A percentile compares a stretch with the other conserved stretches of the same genome.
Evolutionary conservation across 2,797 vertebrate species (phyloP).

Genomic region (Clarias laeviceps): DNA sequence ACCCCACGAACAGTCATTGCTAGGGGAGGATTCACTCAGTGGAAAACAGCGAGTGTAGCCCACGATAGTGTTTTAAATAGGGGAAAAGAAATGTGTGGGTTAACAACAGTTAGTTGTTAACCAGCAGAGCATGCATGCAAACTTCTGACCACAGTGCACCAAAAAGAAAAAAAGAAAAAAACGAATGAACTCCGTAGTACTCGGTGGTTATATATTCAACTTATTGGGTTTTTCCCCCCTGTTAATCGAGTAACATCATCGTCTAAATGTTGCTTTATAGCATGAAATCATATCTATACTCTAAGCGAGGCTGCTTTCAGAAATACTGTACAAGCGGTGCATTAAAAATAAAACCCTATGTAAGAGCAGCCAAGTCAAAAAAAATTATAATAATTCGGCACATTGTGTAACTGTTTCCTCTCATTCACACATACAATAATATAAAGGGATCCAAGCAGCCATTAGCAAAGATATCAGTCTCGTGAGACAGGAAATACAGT

Average conservation of each 20-base stretch:
- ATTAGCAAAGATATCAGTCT: background rate
- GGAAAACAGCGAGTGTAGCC: background rate
- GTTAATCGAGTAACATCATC: background rate
- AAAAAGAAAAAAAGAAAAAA: background rate
- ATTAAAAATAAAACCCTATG: background rate
- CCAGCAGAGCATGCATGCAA: background rate
- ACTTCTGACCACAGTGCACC: background rate
- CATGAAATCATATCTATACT: background rate
- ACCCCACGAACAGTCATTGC: background rate
- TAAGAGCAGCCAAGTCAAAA: background rate
- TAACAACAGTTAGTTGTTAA: slow-evolving; percentile 19
- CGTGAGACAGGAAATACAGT: slow-evolving; percentile 14
- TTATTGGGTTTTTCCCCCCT: slow-evolving; percentile 8
- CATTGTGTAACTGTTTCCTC: background rate
- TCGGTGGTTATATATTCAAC: background rate
- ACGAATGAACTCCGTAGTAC: background rate
- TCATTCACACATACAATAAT: background rate
- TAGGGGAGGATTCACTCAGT: background rate
- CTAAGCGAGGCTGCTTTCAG: background rate
- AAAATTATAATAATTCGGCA: background rate
- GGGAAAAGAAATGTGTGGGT: slow-evolving; percentile 15
- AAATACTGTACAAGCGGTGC: too few species aligned
- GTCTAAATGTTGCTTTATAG: background rate
- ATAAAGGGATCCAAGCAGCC: background rate
- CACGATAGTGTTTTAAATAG: background rate